A percentile compares a stretch with the other conserved stretches of the same genome.
phyloP scores from a whole-genome alignment of 2,113 vertebrate genomes.

The Gymnobelideus leadbeateri region DNA sequence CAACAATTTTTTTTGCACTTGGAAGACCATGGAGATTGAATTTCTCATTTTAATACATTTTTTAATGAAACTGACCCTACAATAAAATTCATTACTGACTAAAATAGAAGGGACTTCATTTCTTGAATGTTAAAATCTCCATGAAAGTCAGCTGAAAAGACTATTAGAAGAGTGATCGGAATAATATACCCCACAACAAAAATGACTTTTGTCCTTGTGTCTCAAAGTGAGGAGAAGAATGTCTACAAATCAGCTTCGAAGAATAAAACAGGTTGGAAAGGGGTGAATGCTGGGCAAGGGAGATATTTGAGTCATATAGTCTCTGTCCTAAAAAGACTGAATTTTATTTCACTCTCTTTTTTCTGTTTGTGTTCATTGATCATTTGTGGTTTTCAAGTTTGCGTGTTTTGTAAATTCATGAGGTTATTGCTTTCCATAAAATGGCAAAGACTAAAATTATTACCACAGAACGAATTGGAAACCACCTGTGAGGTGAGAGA shows the following conservation, averaged over 20 bases:
- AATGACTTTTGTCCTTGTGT: slow-evolving; percentile 41
- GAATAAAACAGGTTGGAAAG: slow-evolving; percentile 7
- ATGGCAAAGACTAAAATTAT: slow-evolving; percentile 11
- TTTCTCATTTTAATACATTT: slow-evolving; percentile 53
- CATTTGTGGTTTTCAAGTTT: slow-evolving; percentile 4
- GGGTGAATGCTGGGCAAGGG: neutral
- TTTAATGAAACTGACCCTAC: slow-evolving; percentile 59
- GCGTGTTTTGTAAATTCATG: slow-evolving; percentile 17
- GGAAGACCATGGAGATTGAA: slow-evolving; percentile 31
- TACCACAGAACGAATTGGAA: neutral
- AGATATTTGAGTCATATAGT: slow-evolving; percentile 1
- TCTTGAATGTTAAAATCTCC: slow-evolving; percentile 52
- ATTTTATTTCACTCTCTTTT: neutral
- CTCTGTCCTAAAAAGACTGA: neutral
- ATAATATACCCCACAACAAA: slow-evolving; percentile 49
- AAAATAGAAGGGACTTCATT: slow-evolving; percentile 48
- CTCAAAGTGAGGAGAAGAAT: slow-evolving; percentile 18
- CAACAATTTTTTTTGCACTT: slow-evolving; percentile 47
- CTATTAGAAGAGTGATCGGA: slow-evolving; percentile 49
- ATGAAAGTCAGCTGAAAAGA: slow-evolving; percentile 30
- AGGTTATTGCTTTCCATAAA: slow-evolving; percentile 1
- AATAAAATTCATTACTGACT: slow-evolving; percentile 52
- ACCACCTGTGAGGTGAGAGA: neutral
- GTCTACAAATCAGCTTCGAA: neutral
- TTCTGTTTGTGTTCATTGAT: slow-evolving; percentile 21